These are phyloP conservation scores for Drosophila rhopaloa DNA, from an alignment of 1,140 invertebrate genomes.

Conservation along the genomic window DNA sequence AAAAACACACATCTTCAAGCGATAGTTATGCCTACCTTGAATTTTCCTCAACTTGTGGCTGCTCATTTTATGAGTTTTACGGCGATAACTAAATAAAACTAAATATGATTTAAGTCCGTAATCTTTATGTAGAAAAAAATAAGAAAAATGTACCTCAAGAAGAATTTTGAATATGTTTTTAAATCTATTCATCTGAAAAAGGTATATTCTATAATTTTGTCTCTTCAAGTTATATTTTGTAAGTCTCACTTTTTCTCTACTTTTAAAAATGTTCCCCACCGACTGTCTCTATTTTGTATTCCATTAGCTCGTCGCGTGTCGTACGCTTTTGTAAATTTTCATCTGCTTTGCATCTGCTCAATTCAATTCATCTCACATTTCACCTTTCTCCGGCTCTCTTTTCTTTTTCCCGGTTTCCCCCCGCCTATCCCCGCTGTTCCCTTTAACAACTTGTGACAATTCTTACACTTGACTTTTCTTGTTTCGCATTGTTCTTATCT, in stretches of 20 bases:
- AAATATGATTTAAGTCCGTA: no score
- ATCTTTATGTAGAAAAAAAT: no score
- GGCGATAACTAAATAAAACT: neutral
- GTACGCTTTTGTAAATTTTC: constrained; percentile 10
- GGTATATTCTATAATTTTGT: no score
- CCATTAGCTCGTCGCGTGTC: constrained; percentile 3
- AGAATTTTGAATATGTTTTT: no score
- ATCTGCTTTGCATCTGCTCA: constrained; percentile 29
- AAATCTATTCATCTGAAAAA: no score
- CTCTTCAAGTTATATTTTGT: no score
- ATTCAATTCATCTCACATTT: constrained; percentile 52
- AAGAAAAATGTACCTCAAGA: no score
- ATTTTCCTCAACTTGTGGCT: constrained; percentile 26
- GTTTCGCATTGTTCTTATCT: constrained; percentile 49
- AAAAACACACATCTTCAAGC: neutral
- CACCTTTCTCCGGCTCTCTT: constrained; percentile 14
- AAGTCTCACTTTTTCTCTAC: no score
- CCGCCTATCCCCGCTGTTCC: constrained; percentile 5
- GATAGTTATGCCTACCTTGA: constrained; percentile 19
- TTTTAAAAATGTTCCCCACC: neutral
- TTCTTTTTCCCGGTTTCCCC: neutral
- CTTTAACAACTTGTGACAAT: constrained; percentile 45
- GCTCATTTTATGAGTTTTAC: constrained; percentile 13
- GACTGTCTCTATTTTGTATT: neutral
- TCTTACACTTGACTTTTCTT: constrained; percentile 64